A percentile compares a stretch with the other conserved stretches of the same genome.
phyloP scores from a whole-genome alignment of 2,888 invertebrate species.

The Rhorus exstirpatorius region DNA sequence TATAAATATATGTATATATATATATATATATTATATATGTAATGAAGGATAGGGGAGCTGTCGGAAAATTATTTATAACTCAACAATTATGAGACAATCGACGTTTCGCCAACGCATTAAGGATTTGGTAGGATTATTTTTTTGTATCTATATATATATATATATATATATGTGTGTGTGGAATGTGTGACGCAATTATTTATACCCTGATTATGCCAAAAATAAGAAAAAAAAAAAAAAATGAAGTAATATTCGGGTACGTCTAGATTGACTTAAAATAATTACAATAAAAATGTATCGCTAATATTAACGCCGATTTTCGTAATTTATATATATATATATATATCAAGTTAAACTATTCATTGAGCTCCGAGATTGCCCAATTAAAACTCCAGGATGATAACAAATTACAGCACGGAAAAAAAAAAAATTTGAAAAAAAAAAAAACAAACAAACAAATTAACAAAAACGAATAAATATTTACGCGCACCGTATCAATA shows the following conservation, averaged over 20 bases:
- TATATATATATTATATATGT: not conserved
- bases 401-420: constrained; percentile 51
- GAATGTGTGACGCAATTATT: constrained; percentile 50
- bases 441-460: not conserved
- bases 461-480: constrained; percentile 38
- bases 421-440: constrained; percentile 19
- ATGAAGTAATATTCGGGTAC: constrained; percentile 28
- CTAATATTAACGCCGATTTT: constrained; percentile 44
- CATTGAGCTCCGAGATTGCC: constrained; percentile 6
- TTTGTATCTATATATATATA: too few relatives aligned
- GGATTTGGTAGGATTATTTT: constrained; percentile 12
- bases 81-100: not conserved
- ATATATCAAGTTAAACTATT: constrained; percentile 39
- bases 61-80: too few relatives aligned
- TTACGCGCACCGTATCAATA: constrained; percentile 60
- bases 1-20: not conserved
- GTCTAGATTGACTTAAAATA: constrained; percentile 46
- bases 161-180: constrained; percentile 29
- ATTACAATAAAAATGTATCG: constrained; percentile 50
- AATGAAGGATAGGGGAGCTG: too few relatives aligned
- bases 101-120: too few relatives aligned
- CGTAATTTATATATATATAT: constrained; percentile 13
- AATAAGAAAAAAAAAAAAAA: constrained; percentile 42
- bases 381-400: constrained; percentile 29
- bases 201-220: constrained; percentile 66